Percentiles rank a stretch among this genome's conserved stretches.
These are phyloP conservation scores for Anthopleura xanthogrammica DNA, from an alignment of 92 coral and sea anemone species.

Conservation along the genomic window DNA sequence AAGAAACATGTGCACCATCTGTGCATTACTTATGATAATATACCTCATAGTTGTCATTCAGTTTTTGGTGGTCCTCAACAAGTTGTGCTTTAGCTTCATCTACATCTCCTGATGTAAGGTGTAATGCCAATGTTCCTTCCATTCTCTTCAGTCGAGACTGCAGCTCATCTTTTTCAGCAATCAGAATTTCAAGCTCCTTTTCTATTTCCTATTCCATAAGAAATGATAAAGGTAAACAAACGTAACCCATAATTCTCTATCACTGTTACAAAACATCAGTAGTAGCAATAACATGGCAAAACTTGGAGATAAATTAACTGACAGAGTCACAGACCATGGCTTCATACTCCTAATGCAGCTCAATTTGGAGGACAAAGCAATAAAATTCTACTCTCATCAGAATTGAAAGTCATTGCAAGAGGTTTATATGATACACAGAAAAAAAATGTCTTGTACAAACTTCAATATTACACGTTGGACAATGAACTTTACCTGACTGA, in stretches of 20 bases:
- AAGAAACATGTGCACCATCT: too few species aligned
- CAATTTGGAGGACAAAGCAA: too few species aligned
- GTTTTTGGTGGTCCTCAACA: conserved; percentile 27
- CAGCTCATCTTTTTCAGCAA: conserved; percentile 51
- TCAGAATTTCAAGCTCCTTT: conserved; percentile 21
- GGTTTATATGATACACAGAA: too few species aligned
- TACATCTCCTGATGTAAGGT: conserved; percentile 13
- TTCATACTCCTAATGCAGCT: too few species aligned
- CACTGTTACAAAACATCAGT: too few species aligned
- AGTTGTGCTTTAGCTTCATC: conserved; percentile 32
- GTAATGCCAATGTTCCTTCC: conserved; percentile 24
- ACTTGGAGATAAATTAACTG: too few species aligned
- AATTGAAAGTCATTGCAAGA: too few species aligned
- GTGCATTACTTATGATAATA: too few species aligned
- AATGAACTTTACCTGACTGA: not conserved
- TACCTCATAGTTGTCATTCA: conserved; percentile 57
- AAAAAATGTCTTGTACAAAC: not conserved
- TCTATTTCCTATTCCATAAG: not conserved
- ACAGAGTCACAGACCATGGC: too few species aligned
- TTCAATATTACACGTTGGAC: not conserved
- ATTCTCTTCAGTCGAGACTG: conserved; percentile 39
- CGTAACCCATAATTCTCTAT: not conserved
- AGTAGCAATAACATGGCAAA: too few species aligned
- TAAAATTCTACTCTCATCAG: too few species aligned
- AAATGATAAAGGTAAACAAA: not conserved